Percentiles rank a stretch among this genome's conserved stretches.
phyloP scores from a whole-genome alignment of 2,113 vertebrate species.

The Erpornis zantholeuca region DNA sequence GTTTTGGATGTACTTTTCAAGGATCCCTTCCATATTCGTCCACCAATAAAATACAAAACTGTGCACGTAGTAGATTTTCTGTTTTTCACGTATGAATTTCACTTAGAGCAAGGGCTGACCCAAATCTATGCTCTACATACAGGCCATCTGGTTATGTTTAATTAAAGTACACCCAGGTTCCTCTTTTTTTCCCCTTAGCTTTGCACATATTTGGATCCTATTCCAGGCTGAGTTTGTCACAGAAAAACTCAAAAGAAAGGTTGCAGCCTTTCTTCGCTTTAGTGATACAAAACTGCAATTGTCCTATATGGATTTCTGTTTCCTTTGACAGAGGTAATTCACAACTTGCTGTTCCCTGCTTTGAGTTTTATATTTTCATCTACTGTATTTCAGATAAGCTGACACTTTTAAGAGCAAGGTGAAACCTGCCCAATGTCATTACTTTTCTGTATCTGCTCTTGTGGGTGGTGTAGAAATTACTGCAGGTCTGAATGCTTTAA shows the following conservation, averaged over 20 bases:
- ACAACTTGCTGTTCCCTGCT: background rate
- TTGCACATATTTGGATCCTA: background rate
- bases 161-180: background rate
- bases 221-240: background rate
- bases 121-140: background rate
- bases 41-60: background rate
- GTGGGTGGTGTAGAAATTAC: background rate
- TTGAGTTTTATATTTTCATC: background rate
- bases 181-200: background rate
- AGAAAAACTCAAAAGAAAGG: background rate
- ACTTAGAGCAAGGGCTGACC: background rate
- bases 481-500: background rate
- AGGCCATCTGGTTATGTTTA: background rate
- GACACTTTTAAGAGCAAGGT: background rate
- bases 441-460: background rate
- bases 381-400: background rate
- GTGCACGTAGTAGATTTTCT: background rate
- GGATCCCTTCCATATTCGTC: background rate
- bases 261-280: background rate
- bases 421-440: background rate
- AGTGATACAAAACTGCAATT: background rate
- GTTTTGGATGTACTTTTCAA: background rate
- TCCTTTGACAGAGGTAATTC: background rate
- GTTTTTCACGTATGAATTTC: background rate
- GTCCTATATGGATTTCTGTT: background rate